Evolutionary conservation across 2,113 vertebrate genomes (phyloP).

Genomic region (Cololabis saira): DNA sequence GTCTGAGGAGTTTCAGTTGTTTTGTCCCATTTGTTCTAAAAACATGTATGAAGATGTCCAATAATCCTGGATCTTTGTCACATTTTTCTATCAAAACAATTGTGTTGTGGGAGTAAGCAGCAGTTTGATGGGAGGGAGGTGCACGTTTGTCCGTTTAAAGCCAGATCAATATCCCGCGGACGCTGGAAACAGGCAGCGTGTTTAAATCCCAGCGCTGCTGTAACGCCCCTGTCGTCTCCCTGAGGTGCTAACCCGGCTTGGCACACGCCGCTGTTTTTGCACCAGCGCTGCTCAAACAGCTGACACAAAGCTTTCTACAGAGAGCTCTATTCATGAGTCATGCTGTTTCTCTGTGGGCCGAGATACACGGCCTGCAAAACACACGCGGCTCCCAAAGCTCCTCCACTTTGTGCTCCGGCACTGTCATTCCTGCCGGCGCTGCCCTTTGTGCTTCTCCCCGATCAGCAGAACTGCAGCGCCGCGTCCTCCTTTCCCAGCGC

Average conservation of each 20-base stretch:
- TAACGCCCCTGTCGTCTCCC: neutral
- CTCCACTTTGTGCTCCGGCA: neutral
- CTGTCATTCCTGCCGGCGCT: neutral
- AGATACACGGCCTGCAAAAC: constrained; percentile 26
- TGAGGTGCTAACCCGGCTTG: constrained; percentile 24
- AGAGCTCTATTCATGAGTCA: constrained; percentile 48
- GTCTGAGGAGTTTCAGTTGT: too few relatives aligned
- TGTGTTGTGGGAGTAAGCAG: too few relatives aligned
- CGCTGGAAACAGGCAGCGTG: too few relatives aligned
- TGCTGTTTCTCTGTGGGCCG: constrained; percentile 22
- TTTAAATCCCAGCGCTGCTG: too few relatives aligned
- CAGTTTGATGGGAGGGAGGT: too few relatives aligned
- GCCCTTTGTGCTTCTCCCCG: neutral
- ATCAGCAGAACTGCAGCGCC: constrained; percentile 3
- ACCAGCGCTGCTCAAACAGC: constrained; percentile 43
- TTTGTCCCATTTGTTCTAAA: too few relatives aligned
- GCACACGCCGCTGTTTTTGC: constrained; percentile 33
- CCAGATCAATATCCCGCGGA: too few relatives aligned
- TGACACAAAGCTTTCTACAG: constrained; percentile 44
- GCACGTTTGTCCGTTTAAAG: too few relatives aligned
- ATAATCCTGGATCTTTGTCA: too few relatives aligned
- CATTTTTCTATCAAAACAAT: too few relatives aligned
- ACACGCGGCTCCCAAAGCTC: neutral
- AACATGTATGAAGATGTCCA: too few relatives aligned
- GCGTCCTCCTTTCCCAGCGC: neutral